phyloP scores from a whole-genome alignment of 2,113 vertebrate genomes.

The Mus musculus region DNA sequence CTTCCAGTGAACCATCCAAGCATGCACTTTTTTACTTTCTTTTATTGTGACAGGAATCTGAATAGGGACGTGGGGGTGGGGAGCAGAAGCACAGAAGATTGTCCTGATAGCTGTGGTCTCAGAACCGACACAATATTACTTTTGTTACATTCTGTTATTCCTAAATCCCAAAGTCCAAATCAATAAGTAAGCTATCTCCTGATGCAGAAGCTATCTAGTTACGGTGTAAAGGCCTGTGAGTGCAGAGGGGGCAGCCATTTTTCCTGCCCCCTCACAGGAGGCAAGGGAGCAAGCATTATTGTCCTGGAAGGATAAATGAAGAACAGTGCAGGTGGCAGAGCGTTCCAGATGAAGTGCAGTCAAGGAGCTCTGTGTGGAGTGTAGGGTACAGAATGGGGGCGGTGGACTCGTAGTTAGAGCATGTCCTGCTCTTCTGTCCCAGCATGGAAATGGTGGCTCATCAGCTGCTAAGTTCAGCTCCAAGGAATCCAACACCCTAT shows the following conservation, averaged over 20 bases:
- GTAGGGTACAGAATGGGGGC: not conserved
- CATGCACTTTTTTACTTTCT: not conserved
- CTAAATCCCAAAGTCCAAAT: not conserved
- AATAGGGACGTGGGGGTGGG: not conserved
- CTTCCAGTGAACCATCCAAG: not conserved
- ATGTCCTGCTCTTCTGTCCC: not conserved
- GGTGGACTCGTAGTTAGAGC: not conserved
- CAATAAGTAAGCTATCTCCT: not conserved
- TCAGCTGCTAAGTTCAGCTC: not conserved
- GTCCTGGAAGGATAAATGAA: not conserved
- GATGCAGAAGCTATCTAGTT: not conserved
- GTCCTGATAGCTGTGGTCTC: not conserved
- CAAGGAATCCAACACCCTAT: not conserved
- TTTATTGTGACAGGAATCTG: not conserved
- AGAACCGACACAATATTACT: not conserved
- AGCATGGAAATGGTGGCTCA: not conserved
- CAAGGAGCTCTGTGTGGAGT: not conserved
- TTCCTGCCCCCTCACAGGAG: not conserved
- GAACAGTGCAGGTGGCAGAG: not conserved
- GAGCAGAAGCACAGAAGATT: not conserved
- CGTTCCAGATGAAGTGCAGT: not conserved
- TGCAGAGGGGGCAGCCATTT: not conserved
- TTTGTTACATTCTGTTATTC: constrained; percentile 37
- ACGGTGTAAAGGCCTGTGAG: not conserved
- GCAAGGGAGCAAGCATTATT: not conserved